Evolutionary conservation across 2,113 vertebrate species (phyloP), one percentile per base, ranked within the genome.

Genomic region (Ciconia boyciana): DNA sequence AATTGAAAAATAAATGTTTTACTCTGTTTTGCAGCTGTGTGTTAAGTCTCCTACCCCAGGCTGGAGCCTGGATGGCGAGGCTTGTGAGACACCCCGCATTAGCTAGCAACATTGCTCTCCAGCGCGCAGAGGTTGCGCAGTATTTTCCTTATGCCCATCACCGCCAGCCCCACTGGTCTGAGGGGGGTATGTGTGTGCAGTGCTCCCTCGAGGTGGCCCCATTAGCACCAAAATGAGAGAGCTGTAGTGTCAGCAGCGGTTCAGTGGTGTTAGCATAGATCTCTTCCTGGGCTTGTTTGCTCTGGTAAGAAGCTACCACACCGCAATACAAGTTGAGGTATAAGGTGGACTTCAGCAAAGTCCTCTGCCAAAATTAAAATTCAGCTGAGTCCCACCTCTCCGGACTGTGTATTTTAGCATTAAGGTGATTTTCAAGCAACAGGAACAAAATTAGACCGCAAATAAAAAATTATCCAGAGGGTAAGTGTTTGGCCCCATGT

Each of bases 351-450:
- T 88, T 88, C 64, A 62, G 48, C 89, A 39, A 69, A 84, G 55
- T 49, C 58, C 60, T 90, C 69, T 90, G 71, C 34, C 46, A 83
- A 7, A 87, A 94, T 96, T 92, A 88, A 93, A 85, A 96, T 95
- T 92, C 94, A 72, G 13, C 64, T 95, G 88, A 95, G 52, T 83
- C 39, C 18, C 17, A 2, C 77, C 62, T 83, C 84, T 95, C 81
- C 0, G 4, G 72, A 70, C 55, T 90, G 87, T 94, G 70, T 95
- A 26, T 94, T 91, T 87, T 95, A 90, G 87, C 58, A 90, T 93
- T 96, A 89, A 79, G 82, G 54, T 93, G 81, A 89, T 97, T 95
- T 90, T 86, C 92, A 51, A 96, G 84, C 76, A 87, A 84, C 78
- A 79, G 58, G 85, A 89, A 66, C 62, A 76, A 88, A 94, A 93